These are phyloP conservation scores for Hypocryptadius cinnamomeus DNA, from an alignment of 2,113 vertebrate genomes.

Conservation along the genomic window DNA sequence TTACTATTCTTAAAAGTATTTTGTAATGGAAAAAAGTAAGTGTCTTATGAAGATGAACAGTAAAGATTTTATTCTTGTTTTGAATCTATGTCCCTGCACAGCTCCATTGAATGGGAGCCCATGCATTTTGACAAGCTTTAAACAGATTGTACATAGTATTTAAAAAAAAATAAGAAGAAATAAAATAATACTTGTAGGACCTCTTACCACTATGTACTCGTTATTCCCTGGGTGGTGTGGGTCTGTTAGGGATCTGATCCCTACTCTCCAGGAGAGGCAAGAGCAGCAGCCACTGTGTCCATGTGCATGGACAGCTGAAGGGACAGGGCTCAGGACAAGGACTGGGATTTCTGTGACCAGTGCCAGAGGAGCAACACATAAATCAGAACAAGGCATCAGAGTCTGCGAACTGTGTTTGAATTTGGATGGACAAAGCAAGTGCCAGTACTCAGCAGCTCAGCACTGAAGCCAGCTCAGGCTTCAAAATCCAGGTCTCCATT, in stretches of 20 bases:
- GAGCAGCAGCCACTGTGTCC: neutral
- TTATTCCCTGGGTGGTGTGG: neutral
- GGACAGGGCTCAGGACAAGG: neutral
- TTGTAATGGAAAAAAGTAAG: constrained; percentile 63
- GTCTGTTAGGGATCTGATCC: neutral
- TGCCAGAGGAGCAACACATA: neutral
- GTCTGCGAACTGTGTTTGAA: neutral
- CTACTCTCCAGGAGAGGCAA: neutral
- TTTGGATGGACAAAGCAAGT: neutral
- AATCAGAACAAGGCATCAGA: neutral
- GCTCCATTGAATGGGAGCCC: neutral
- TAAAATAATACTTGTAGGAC: constrained; percentile 38
- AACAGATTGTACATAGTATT: constrained; percentile 64
- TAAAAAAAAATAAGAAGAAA: constrained; percentile 7
- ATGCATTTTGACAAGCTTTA: constrained; percentile 32
- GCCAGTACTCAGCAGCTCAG: neutral
- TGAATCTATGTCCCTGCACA: constrained; percentile 1
- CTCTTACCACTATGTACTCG: neutral
- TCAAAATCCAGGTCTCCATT: neutral
- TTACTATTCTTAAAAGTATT: constrained; percentile 63
- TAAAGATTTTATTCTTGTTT: constrained; percentile 51
- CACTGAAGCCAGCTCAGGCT: neutral
- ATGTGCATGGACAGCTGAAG: neutral
- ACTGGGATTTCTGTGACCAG: neutral
- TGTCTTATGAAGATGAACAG: constrained; percentile 57